phyloP scores from a whole-genome alignment of 2,797 vertebrate genomes.

The Sylvia borin region DNA sequence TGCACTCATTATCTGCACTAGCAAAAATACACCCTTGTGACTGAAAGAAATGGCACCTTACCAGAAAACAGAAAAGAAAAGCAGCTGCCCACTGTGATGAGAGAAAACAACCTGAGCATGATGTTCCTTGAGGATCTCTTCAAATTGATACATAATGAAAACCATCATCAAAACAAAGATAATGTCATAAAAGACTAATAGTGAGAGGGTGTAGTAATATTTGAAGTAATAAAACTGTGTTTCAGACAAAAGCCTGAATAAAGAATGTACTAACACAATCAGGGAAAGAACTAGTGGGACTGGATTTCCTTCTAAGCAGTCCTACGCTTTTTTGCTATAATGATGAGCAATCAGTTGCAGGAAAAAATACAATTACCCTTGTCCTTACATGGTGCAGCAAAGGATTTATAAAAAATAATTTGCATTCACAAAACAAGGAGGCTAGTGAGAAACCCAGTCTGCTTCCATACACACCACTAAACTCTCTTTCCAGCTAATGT shows the following conservation, averaged over 20 bases:
- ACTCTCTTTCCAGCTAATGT: not conserved
- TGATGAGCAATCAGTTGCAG: not conserved
- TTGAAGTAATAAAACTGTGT: not conserved
- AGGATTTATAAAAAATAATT: not conserved
- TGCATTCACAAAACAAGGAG: not conserved
- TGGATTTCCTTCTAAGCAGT: not conserved
- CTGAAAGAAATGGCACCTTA: conserved; percentile 38
- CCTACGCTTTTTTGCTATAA: not conserved
- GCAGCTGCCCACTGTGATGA: conserved; percentile 13
- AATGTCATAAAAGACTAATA: conserved; percentile 17
- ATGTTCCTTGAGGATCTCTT: conserved; percentile 29
- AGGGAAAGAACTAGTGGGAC: not conserved
- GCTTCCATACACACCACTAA: not conserved
- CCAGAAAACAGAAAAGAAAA: conserved; percentile 44
- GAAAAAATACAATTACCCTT: not conserved
- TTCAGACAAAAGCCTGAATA: conserved; percentile 42
- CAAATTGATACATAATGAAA: conserved; percentile 62
- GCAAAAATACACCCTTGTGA: conserved; percentile 11
- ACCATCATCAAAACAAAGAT: conserved; percentile 36
- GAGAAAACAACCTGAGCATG: conserved; percentile 31
- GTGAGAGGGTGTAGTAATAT: conserved; percentile 12
- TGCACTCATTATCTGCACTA: conserved; percentile 17
- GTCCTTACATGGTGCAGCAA: not conserved
- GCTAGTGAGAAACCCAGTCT: not conserved
- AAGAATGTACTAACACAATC: not conserved